Percentiles rank a stretch among this genome's conserved stretches.
phyloP scores from a whole-genome alignment of 2,888 invertebrate species.

The Camponotus fellah region DNA sequence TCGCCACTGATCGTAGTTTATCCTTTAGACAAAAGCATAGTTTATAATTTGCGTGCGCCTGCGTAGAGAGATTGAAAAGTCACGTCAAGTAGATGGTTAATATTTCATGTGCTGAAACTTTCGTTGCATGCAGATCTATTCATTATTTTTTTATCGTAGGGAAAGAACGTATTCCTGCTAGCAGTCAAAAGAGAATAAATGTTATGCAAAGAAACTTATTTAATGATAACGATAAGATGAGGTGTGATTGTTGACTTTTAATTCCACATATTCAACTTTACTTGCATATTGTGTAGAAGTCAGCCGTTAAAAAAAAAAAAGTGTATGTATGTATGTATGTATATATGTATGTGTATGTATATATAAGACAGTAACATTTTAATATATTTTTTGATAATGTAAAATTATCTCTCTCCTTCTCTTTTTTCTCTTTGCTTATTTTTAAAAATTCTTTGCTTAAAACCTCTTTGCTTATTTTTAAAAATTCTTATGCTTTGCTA shows the following conservation, averaged over 20 bases:
- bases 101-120: background rate
- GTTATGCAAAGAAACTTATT: background rate
- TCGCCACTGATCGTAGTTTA: background rate
- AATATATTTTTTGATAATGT: background rate
- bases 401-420: background rate
- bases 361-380: background rate
- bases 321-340: too few species aligned
- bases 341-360: too few species aligned
- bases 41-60: background rate
- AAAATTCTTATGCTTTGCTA: background rate
- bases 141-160: background rate
- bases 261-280: background rate
- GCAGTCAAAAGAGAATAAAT: background rate
- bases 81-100: slow-evolving; percentile 3
- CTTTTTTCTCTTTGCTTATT: too few species aligned
- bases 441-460: background rate
- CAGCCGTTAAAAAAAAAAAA: too few species aligned
- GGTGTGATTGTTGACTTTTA: background rate
- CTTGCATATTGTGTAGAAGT: background rate
- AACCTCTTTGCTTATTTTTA: too few species aligned
- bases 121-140: background rate
- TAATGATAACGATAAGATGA: background rate
- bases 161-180: background rate
- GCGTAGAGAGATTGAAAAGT: background rate
- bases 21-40: background rate